Evolutionary conservation across 2,888 invertebrate genomes (phyloP).

Genomic region (Cheilosia grossa): DNA sequence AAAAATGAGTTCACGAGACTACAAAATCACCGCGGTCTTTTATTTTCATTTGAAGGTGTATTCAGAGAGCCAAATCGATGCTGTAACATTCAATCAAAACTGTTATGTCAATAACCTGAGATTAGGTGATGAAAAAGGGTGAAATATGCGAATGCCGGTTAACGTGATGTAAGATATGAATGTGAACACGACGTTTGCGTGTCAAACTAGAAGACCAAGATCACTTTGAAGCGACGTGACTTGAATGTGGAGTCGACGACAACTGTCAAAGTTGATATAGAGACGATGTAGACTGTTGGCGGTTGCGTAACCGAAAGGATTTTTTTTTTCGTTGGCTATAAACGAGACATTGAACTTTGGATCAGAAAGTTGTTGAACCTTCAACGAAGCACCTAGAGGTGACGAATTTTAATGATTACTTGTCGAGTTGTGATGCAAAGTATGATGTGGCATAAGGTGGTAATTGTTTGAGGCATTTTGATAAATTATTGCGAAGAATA

Average conservation of each 20-base stretch:
- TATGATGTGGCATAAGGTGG: no score
- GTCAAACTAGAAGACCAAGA: conserved; percentile 13
- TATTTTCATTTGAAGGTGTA: not conserved
- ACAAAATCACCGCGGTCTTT: not conserved
- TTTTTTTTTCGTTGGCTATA: not conserved
- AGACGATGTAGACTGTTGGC: not conserved
- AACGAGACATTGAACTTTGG: conserved; percentile 29
- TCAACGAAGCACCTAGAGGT: not conserved
- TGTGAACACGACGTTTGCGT: not conserved
- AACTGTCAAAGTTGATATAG: not conserved
- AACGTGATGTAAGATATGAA: not conserved
- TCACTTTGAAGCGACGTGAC: conserved; percentile 23
- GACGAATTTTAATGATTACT: not conserved
- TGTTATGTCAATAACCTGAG: not conserved
- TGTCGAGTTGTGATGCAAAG: no score
- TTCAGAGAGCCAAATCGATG: not conserved
- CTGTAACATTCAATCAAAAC: conserved; percentile 17
- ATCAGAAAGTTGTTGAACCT: conserved; percentile 33
- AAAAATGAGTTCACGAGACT: conserved; percentile 1
- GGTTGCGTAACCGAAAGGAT: conserved; percentile 24
- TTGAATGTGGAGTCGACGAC: conserved; percentile 7
- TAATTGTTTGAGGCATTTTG: no score
- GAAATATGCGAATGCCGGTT: not conserved
- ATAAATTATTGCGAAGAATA: no score
- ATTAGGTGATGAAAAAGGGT: conserved; percentile 13